Base-by-base conservation (phyloP, 2,888 invertebrate genomes). In the Melitaea athalia region DNA sequence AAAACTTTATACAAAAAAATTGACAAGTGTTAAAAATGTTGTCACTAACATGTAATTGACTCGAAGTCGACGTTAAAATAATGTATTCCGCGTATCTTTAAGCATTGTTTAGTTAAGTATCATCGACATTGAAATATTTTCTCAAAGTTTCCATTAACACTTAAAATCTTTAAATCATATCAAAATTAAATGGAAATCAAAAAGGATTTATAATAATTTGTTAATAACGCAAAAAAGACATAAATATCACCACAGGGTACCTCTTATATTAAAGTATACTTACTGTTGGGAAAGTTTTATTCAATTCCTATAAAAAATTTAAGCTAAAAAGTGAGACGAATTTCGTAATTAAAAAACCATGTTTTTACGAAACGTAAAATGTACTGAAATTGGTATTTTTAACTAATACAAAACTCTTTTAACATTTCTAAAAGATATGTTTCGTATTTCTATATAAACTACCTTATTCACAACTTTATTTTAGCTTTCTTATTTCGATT, bases 161-260 rank as follows among this genome's bases (percentile, higher is more conserved):
- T 12, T 12, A 24, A 31, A 5, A 55, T 33, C 7, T 55, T 31
- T n/a, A 55, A 55, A 55, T 55, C 53, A 55, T 55, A 55, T 49
- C 14, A 31, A 43, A 50, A 59, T 33, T 31, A 52, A 53, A 33
- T 15, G n/a, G 10, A 24, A 33, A 33, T 33, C 33, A 3, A 31
- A 31, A 24, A 31, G 14, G 31, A 33, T 52, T 52, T 33, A 47
- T 7, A 66, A 61, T 17, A 38, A 60, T 60, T 43, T 65, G 10
- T 50, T 64, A 64, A 68, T 68, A 61, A 61, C 49, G 53, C 42
- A 38, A 42, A 11, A 53, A 52, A 31, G 57, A 45, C 45, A n/a
- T 45, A 60, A 55, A 60, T 47, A 61, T 64, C 15, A 64, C 68
- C 64, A 53, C 43, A 55, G 68, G 64, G 59, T 5, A 7, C 38